phyloP scores from a whole-genome alignment of 2,888 invertebrate genomes.

The Orgyia antiqua region DNA sequence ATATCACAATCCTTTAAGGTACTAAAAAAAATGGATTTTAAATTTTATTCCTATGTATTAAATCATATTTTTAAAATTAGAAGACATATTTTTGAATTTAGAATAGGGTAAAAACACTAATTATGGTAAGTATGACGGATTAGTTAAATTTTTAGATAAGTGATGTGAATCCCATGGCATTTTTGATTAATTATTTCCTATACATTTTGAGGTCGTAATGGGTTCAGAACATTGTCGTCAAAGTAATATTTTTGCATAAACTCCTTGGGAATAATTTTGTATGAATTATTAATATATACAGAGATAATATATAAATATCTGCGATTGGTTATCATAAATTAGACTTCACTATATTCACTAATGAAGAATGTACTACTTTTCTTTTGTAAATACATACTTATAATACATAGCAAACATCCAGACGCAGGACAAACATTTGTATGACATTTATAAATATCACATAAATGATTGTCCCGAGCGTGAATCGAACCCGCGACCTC shows the following conservation, averaged over 20 bases:
- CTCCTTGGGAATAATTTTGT: constrained; percentile 28
- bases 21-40: constrained; percentile 12
- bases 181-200: constrained; percentile 56
- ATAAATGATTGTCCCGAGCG: no score
- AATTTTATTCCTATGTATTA: constrained; percentile 12
- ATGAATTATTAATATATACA: no score
- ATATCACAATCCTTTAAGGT: constrained; percentile 10
- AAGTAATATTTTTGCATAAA: constrained; percentile 41
- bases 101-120: constrained; percentile 6
- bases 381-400: no score
- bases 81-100: no score
- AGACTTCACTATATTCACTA: no score
- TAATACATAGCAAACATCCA: no score
- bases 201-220: constrained; percentile 34
- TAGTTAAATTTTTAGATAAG: constrained; percentile 47
- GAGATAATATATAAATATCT: no score
- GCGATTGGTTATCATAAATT: no score
- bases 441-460: no score
- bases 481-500: no score
- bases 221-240: constrained; percentile 33
- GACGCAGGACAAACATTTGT: no score
- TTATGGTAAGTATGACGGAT: constrained; percentile 44
- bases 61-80: neutral
- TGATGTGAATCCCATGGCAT: constrained; percentile 9
- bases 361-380: no score